Evolutionary conservation across 2,888 invertebrate species (phyloP).

Genomic region (Noctuana brunneofusca): DNA sequence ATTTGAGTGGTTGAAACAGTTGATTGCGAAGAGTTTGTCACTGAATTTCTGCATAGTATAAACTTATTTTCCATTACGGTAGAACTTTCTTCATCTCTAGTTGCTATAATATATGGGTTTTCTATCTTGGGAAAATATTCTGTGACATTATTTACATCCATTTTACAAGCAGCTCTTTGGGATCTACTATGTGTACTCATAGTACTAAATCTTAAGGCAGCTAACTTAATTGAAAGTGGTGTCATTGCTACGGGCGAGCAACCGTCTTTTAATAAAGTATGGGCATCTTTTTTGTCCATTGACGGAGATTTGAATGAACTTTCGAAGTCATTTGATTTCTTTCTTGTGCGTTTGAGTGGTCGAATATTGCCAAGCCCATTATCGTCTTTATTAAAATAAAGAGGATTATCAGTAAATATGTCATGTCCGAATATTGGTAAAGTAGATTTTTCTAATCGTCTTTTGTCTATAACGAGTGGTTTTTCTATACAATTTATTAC

Average conservation of each 20-base stretch:
- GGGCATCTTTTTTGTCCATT: constrained; percentile 70
- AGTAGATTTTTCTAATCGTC: constrained; percentile 65
- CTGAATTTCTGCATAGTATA: constrained; percentile 66
- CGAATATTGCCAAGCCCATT: constrained; percentile 61
- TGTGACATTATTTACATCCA: constrained; percentile 75
- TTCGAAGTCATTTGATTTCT: constrained; percentile 75
- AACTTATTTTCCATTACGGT: constrained; percentile 80
- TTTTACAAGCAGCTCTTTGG: constrained; percentile 56
- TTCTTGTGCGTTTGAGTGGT: constrained; percentile 70
- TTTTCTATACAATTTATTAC: constrained; percentile 72
- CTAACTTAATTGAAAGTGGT: constrained; percentile 83
- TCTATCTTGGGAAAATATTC: constrained; percentile 80
- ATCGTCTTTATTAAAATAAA: constrained; percentile 76
- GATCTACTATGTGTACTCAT: constrained; percentile 71
- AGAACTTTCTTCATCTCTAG: constrained; percentile 74
- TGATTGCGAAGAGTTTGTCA: constrained; percentile 64
- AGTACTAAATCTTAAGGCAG: constrained; percentile 82
- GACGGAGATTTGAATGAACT: constrained; percentile 75
- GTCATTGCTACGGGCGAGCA: constrained; percentile 81
- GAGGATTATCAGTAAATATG: constrained; percentile 74
- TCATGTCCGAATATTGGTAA: constrained; percentile 78
- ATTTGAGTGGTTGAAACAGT: constrained; percentile 79
- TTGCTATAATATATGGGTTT: constrained; percentile 64
- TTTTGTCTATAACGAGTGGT: constrained; percentile 53
- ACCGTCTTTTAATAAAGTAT: constrained; percentile 69